Evolutionary conservation across 2,888 invertebrate species (phyloP).

Genomic region (Nomada ferruginata): DNA sequence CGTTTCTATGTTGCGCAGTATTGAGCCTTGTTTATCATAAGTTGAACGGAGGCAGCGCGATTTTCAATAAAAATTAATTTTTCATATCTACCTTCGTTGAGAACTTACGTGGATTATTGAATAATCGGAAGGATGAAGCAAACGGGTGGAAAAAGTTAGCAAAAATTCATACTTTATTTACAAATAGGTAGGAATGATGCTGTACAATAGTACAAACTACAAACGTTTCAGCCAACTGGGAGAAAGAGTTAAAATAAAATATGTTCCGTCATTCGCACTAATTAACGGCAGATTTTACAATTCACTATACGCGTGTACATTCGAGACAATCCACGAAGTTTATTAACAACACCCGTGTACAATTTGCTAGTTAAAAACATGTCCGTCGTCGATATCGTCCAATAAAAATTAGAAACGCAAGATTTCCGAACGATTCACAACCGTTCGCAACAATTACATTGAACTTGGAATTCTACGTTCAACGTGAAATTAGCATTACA

Average conservation of each 20-base stretch:
- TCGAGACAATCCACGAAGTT: too few relatives aligned
- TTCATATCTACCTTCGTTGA: neutral
- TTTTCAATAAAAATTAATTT: neutral
- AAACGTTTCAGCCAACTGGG: constrained; percentile 32
- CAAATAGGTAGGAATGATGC: constrained; percentile 59
- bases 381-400: neutral
- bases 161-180: constrained; percentile 73
- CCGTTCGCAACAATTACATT: constrained; percentile 26
- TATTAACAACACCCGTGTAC: neutral
- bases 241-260: constrained; percentile 1
- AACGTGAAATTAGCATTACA: neutral
- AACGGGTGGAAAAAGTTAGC: constrained; percentile 32
- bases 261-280: neutral
- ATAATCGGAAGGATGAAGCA: neutral
- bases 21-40: constrained; percentile 27
- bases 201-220: constrained; percentile 40
- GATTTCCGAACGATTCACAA: constrained; percentile 34
- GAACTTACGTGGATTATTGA: neutral
- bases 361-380: neutral
- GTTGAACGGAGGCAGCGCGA: constrained; percentile 21
- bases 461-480: constrained; percentile 4
- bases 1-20: neutral
- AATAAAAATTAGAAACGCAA: neutral
- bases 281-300: too few relatives aligned
- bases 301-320: too few relatives aligned